Base-by-base conservation (phyloP, 2,888 invertebrate genomes). In the Chirona hameri region DNA sequence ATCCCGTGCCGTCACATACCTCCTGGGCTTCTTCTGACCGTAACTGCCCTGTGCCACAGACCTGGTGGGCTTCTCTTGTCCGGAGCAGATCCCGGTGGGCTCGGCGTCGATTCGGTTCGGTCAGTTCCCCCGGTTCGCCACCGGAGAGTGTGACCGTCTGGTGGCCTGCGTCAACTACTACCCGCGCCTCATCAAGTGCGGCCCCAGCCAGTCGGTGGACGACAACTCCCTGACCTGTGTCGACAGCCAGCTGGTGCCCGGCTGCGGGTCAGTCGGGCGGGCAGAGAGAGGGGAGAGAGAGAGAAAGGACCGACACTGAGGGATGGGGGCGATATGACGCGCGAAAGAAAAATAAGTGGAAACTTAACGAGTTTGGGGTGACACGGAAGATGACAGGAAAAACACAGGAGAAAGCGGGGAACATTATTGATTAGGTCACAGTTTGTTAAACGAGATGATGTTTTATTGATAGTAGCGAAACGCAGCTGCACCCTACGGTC, bases 91-190 rank as follows among this genome's bases (percentile, higher is more conserved):
- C 80, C 94, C 95, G 57, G 91, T 94, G 9, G 91, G 93, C 87
- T 92, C 94, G 27, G 91, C 93, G 83, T 92, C 95, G 10, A 95
- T 95, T 82, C 94, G 93, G 88, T 97, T 96, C 91, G 95, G 95
- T 93, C 97, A 97, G 0, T 96, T 92, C 91, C 97, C 97, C 55
- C 92, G 97, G 85, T 97, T 95, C 90, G 91, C 96, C 7, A 94
- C 96, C 21, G 94, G 95, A n/a, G 95, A 96, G 88, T 95, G 95
- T 88, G 93, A 93, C 87, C 92, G 93, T 83, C 91, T 96, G 85
- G 95, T 97, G 88, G 96, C 96, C 84, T 97, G 97, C 88, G 96
- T 97, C 76, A 94, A 96, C 86, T 95, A 95, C 48, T 92, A 93
- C 88, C 97, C 97, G 7, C 92, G 97, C 84, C 91, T 97, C 85